phyloP scores from a whole-genome alignment of 1,140 invertebrate species.

The Bombus difficillimus region DNA sequence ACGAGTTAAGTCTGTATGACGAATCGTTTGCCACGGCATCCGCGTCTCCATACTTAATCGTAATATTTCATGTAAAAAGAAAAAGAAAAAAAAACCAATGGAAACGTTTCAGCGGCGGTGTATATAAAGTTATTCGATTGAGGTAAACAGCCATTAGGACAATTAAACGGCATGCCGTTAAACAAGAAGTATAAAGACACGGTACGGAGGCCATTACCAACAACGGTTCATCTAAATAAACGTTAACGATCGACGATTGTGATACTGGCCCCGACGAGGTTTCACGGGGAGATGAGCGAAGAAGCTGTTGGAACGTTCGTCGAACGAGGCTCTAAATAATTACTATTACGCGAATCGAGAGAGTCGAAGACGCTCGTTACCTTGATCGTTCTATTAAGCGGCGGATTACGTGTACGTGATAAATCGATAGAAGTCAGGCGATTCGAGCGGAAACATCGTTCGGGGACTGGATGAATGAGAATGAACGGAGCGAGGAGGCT shows the following conservation, averaged over 20 bases:
- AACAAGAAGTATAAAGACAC: neutral
- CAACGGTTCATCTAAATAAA: constrained; percentile 12
- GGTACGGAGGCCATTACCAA: neutral
- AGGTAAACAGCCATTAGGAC: neutral
- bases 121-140: neutral
- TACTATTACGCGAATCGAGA: neutral
- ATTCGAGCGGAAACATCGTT: constrained; percentile 5
- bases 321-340: constrained; percentile 24
- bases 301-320: neutral
- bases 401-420: constrained; percentile 30
- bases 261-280: neutral
- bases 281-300: neutral
- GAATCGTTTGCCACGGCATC: no score
- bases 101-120: neutral
- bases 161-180: neutral
- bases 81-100: neutral
- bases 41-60: no score
- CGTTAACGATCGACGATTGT: constrained; percentile 11
- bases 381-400: constrained; percentile 38
- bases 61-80: no score
- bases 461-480: neutral
- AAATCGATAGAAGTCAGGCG: constrained; percentile 31
- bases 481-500: neutral
- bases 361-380: constrained; percentile 26
- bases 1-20: no score